Conservation (phyloP, 2,888 invertebrate species). For the Nebria salina region DNA sequence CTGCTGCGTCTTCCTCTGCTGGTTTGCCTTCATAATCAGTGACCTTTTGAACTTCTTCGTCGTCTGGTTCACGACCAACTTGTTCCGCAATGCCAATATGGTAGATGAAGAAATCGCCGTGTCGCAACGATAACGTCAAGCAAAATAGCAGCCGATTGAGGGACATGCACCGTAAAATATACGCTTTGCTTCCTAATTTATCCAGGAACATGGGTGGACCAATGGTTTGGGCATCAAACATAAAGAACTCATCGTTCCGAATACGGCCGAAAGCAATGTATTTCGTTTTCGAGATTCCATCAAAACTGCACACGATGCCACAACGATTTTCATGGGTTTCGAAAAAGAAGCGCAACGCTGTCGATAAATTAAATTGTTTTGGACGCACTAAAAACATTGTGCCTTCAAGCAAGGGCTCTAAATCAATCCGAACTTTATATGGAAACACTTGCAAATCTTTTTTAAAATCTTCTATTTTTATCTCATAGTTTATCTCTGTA, state of each 20-base stretch:
- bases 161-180: slow-evolving; percentile 69
- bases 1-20: not conserved
- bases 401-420: slow-evolving; percentile 69
- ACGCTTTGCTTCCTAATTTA: slow-evolving; percentile 63
- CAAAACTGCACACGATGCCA: slow-evolving; percentile 68
- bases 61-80: not conserved
- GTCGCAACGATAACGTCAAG: slow-evolving; percentile 68
- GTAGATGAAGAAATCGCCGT: slow-evolving; percentile 61
- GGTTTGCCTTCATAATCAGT: slow-evolving; percentile 28
- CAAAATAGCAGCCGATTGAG: slow-evolving; percentile 72
- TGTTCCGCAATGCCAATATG: slow-evolving; percentile 54
- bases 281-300: slow-evolving; percentile 61
- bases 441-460: slow-evolving; percentile 68
- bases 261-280: slow-evolving; percentile 59
- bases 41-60: not conserved
- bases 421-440: slow-evolving; percentile 67
- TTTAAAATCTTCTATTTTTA: slow-evolving; percentile 68
- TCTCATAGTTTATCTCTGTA: slow-evolving; percentile 66
- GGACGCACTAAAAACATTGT: slow-evolving; percentile 68
- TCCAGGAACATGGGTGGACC: slow-evolving; percentile 71
- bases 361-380: slow-evolving; percentile 71
- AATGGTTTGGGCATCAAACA: slow-evolving; percentile 73
- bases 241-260: slow-evolving; percentile 68
- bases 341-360: slow-evolving; percentile 70
- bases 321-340: slow-evolving; percentile 62